Conservation (phyloP, 2,113 vertebrate genomes). For the Cottus gobio region DNA sequence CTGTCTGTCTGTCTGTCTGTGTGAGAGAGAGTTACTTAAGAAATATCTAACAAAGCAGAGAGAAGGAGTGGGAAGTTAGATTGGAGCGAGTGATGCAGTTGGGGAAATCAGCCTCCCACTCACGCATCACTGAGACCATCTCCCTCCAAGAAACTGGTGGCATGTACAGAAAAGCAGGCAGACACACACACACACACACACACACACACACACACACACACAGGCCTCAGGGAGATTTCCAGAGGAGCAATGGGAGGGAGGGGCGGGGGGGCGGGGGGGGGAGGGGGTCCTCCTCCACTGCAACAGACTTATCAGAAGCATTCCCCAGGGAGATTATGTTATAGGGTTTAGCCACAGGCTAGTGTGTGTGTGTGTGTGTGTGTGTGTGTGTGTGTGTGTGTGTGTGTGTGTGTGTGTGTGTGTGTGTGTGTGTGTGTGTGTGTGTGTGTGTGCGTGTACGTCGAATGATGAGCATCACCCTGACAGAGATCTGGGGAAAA, state of each 20-base stretch:
- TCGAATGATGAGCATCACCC: slow-evolving; percentile 74
- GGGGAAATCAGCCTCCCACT: slow-evolving; percentile 81
- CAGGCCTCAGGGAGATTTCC: slow-evolving; percentile 60
- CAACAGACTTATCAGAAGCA: slow-evolving; percentile 70
- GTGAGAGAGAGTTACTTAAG: slow-evolving; percentile 65
- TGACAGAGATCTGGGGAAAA: slow-evolving; percentile 75
- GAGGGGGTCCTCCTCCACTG: slow-evolving; percentile 51
- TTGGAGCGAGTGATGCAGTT: slow-evolving; percentile 76
- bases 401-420: slow-evolving; percentile 33
- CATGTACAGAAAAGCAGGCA: slow-evolving; percentile 67
- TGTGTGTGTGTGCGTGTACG: slow-evolving; percentile 53
- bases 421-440: slow-evolving; percentile 24
- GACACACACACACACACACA: slow-evolving; percentile 45
- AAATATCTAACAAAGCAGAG: slow-evolving; percentile 76
- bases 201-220: slow-evolving; percentile 30
- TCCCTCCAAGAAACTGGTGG: slow-evolving; percentile 76
- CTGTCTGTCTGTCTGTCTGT: slow-evolving; percentile 7
- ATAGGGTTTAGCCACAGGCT: slow-evolving; percentile 69
- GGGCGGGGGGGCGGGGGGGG: too few species aligned
- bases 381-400: background rate
- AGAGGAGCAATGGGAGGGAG: slow-evolving; percentile 14
- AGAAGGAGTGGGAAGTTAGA: slow-evolving; percentile 76
- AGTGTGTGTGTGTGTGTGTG: background rate
- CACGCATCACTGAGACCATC: slow-evolving; percentile 76
- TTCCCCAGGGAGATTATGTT: slow-evolving; percentile 67